A percentile compares a stretch with the other conserved stretches of the same genome.
Conservation (phyloP, 2,888 invertebrate genomes). For the Eueremaeus valkanovi region DNA sequence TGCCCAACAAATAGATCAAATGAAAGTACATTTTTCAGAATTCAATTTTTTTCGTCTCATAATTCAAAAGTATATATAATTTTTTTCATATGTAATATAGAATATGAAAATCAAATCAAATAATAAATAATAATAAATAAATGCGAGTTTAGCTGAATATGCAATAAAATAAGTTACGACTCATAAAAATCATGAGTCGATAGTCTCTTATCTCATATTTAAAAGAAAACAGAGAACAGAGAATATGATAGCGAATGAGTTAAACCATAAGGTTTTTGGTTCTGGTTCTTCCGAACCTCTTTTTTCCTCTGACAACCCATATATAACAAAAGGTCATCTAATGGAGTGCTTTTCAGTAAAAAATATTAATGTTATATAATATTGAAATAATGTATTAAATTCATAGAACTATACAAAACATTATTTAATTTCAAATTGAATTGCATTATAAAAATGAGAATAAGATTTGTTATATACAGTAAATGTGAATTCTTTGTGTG, state of each 20-base stretch:
- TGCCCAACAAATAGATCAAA: neutral
- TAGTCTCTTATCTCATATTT: slow-evolving; percentile 29
- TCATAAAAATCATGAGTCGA: slow-evolving; percentile 29
- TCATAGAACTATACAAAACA: too few relatives aligned
- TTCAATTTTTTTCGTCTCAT: neutral
- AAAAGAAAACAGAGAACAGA: slow-evolving; percentile 17
- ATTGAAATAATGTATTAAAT: too few relatives aligned
- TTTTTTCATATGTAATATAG: neutral
- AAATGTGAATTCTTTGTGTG: too few relatives aligned
- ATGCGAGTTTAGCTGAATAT: slow-evolving; percentile 1
- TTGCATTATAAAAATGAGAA: too few relatives aligned
- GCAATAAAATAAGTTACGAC: slow-evolving; percentile 23
- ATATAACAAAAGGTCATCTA: neutral
- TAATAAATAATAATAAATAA: slow-evolving; percentile 8
- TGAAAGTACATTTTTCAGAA: neutral
- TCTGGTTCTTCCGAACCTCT: neutral
- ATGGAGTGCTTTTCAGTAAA: neutral
- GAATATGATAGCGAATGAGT: slow-evolving; percentile 7
- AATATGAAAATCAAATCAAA: neutral
- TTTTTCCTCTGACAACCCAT: neutral
- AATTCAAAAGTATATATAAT: neutral
- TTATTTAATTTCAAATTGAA: too few relatives aligned
- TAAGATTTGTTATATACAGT: too few relatives aligned
- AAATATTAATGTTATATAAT: neutral
- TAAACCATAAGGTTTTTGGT: neutral